phyloP scores from a whole-genome alignment of 2,113 vertebrate genomes.

The Carassius carassius region DNA sequence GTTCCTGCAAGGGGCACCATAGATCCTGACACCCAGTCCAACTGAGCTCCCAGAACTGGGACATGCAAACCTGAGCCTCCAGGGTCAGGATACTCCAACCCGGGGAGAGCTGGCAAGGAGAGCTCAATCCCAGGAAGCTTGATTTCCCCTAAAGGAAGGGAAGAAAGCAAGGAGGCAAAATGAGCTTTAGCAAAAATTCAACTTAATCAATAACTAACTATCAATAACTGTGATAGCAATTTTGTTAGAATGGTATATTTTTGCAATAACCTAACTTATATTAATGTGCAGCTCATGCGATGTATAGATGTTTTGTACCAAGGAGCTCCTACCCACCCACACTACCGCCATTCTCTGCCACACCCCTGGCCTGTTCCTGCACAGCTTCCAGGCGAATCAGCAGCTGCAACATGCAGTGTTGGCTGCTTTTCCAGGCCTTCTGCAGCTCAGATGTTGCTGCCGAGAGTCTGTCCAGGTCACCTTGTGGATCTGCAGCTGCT shows the following conservation, averaged over 20 bases:
- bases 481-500: slow-evolving; percentile 51
- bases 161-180: background rate
- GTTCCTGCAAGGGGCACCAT: slow-evolving; percentile 80
- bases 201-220: too few species aligned
- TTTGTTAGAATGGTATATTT: background rate
- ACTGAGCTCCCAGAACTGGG: slow-evolving; percentile 82
- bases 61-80: slow-evolving; percentile 83
- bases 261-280: background rate
- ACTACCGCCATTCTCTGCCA: slow-evolving; percentile 72
- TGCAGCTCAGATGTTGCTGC: slow-evolving; percentile 71
- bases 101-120: slow-evolving; percentile 79
- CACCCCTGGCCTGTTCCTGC: slow-evolving; percentile 60
- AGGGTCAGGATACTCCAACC: slow-evolving; percentile 87
- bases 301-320: background rate
- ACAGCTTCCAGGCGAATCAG: slow-evolving; percentile 73
- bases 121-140: slow-evolving; percentile 73
- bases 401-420: slow-evolving; percentile 76
- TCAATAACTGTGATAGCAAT: background rate
- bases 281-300: background rate
- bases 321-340: slow-evolving; percentile 68
- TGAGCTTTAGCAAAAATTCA: background rate
- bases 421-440: slow-evolving; percentile 67
- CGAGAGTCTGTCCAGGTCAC: slow-evolving; percentile 63
- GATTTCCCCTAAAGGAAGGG: slow-evolving; percentile 74
- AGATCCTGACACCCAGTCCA: slow-evolving; percentile 70